Evolutionary conservation across 2,113 vertebrate species (phyloP).

Genomic region (Corapipo altera): DNA sequence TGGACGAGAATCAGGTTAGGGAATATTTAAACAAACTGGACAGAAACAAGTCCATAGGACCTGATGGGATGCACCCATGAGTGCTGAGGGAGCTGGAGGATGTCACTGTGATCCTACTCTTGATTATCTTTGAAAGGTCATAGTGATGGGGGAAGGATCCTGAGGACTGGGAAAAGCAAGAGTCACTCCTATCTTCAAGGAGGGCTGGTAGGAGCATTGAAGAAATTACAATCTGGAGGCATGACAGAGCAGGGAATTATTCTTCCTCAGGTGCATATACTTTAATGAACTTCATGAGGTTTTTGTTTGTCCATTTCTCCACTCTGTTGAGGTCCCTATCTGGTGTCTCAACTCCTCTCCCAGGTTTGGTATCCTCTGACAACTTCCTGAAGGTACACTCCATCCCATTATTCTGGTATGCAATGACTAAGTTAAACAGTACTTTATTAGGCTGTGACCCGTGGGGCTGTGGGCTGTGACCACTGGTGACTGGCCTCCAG

Average conservation of each 20-base stretch:
- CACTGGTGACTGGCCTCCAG: background rate
- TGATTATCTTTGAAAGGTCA: background rate
- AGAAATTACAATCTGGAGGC: background rate
- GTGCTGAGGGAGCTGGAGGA: background rate
- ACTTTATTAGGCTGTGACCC: background rate
- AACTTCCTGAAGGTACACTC: background rate
- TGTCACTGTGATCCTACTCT: background rate
- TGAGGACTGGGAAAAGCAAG: background rate
- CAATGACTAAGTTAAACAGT: background rate
- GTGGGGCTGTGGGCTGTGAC: background rate
- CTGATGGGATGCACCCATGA: background rate
- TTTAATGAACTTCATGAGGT: background rate
- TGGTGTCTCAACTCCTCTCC: background rate
- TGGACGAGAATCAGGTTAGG: background rate
- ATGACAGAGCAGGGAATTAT: background rate
- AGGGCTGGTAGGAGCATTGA: background rate
- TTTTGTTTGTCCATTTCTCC: background rate
- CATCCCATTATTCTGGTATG: background rate
- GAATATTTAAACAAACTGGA: background rate
- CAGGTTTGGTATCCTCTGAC: background rate
- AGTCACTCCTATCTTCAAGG: background rate
- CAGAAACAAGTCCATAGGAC: background rate
- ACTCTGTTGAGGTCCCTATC: background rate
- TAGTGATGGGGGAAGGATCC: background rate
- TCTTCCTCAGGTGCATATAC: background rate